Evolutionary conservation across 2,113 vertebrate genomes (phyloP), one percentile per base, ranked within the genome.

Genomic region (Tragelaphus strepsiceros): DNA sequence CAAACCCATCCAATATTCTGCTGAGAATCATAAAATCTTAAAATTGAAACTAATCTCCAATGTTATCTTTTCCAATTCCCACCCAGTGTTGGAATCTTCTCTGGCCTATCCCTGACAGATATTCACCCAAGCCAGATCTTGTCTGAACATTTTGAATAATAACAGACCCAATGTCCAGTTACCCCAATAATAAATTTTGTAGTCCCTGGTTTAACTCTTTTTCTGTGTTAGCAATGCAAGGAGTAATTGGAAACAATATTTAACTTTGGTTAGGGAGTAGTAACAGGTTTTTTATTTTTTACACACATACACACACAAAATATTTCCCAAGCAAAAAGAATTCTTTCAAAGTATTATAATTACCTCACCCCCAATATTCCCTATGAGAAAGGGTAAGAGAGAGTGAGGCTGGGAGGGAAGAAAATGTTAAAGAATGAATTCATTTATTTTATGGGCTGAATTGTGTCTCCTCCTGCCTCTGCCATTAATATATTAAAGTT

Each of bases 11-110:
- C 30, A 89, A 51, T 53, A 74, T 58, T 85, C 87, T 93, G 32
- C 46, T 81, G 35, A 95, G 53, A 86, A 89, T 71, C 39, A 94
- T 86, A 82, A 91, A 84, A 82, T 88, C 51, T 67, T 94, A 80
- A 97, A 74, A 49, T 51, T 82, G 39, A 32, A 96, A 93, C 17
- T 81, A 93, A 96, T 64, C 35, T 85, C n/a, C 87, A 93, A 62
- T 21, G 46, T 93, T 61, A 95, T 89, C 46, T 96, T 58, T 81
- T 74, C 19, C 32, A 94, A 28, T 15, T 92, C 62, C 32, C 64
- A 81, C 32, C 51, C 59, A 58, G 1, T 64, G 11, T n/a, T 89
- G 24, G 28, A 81, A 96, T 77, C 82, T 87, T 28, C 7, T 59
- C 35, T 67, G 46, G 59, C 30, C 49, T 77, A 58, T 74, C 16